Conservation (phyloP, 2,888 invertebrate genomes). For the Caenorhabditis japonica region DNA sequence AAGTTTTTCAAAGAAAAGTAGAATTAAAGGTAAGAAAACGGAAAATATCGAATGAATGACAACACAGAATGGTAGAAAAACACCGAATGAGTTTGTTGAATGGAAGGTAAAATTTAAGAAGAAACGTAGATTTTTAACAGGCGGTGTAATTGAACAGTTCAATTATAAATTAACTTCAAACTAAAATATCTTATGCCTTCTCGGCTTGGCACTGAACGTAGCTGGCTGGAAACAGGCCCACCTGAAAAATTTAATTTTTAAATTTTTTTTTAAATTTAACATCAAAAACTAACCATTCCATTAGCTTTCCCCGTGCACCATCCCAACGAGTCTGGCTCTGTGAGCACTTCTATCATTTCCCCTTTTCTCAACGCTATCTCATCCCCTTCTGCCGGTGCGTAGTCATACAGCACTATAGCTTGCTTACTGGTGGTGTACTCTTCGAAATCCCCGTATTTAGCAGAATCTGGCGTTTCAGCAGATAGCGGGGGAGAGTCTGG, state of each 20-base stretch:
- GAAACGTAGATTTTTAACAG: too few species aligned
- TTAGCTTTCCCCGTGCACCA: slow-evolving; percentile 71
- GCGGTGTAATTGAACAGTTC: too few species aligned
- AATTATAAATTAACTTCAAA: background rate
- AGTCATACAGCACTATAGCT: slow-evolving; percentile 72
- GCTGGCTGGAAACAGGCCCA: slow-evolving; percentile 74
- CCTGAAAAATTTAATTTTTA: slow-evolving; percentile 20
- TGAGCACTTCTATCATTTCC: slow-evolving; percentile 71
- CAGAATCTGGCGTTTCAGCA: slow-evolving; percentile 64
- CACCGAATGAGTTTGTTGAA: slow-evolving; percentile 43
- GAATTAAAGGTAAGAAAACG: background rate
- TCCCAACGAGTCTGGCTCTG: slow-evolving; percentile 73
- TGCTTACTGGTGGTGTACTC: slow-evolving; percentile 62
- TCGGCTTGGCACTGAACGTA: slow-evolving; percentile 64
- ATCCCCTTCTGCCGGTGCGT: slow-evolving; percentile 72
- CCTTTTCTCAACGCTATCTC: slow-evolving; percentile 73
- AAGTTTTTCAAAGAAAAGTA: background rate
- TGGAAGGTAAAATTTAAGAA: too few species aligned
- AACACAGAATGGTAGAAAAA: slow-evolving; percentile 26
- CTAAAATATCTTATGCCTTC: slow-evolving; percentile 22
- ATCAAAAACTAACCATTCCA: slow-evolving; percentile 35
- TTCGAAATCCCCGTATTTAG: slow-evolving; percentile 68
- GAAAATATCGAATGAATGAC: slow-evolving; percentile 12
- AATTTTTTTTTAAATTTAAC: background rate
- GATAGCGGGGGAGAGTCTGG: slow-evolving; percentile 52